These are phyloP conservation scores for Drosophila gunungcola DNA, from an alignment of 1,140 invertebrate genomes.

Conservation along the genomic window DNA sequence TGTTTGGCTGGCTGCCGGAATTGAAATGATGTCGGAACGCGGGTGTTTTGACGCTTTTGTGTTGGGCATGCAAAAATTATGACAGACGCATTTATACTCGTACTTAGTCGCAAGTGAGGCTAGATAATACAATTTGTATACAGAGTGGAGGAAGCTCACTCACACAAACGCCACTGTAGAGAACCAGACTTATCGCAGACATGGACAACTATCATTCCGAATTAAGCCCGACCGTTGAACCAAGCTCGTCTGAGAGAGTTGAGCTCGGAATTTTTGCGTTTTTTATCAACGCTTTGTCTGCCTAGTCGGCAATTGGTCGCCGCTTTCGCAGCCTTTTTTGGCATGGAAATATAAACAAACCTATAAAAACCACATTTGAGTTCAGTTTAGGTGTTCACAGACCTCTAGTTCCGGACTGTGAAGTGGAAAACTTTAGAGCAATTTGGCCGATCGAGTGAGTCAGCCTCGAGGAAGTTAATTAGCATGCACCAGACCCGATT, in stretches of 20 bases:
- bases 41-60: slow-evolving; percentile 60
- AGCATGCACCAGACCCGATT: slow-evolving; percentile 48
- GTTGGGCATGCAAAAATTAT: slow-evolving; percentile 51
- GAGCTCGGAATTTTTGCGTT: slow-evolving; percentile 38
- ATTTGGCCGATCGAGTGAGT: slow-evolving; percentile 26
- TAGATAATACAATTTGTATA: slow-evolving; percentile 52
- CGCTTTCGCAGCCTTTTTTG: slow-evolving; percentile 30
- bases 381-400: slow-evolving; percentile 32
- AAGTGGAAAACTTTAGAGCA: slow-evolving; percentile 34
- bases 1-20: slow-evolving; percentile 38
- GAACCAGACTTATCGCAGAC: slow-evolving; percentile 41
- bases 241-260: slow-evolving; percentile 30
- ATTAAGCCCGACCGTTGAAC: slow-evolving; percentile 37
- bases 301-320: slow-evolving; percentile 26
- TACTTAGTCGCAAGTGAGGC: slow-evolving; percentile 44
- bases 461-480: slow-evolving; percentile 72
- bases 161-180: slow-evolving; percentile 5
- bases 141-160: slow-evolving; percentile 16
- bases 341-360: slow-evolving; percentile 11
- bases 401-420: slow-evolving; percentile 55
- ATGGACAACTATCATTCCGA: slow-evolving; percentile 31
- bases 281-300: slow-evolving; percentile 50
- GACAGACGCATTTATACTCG: slow-evolving; percentile 55
- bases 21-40: slow-evolving; percentile 44
- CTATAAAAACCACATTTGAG: slow-evolving; percentile 20